Base-by-base conservation (phyloP, 2,888 invertebrate species). In the Leistus spinibarbis region DNA sequence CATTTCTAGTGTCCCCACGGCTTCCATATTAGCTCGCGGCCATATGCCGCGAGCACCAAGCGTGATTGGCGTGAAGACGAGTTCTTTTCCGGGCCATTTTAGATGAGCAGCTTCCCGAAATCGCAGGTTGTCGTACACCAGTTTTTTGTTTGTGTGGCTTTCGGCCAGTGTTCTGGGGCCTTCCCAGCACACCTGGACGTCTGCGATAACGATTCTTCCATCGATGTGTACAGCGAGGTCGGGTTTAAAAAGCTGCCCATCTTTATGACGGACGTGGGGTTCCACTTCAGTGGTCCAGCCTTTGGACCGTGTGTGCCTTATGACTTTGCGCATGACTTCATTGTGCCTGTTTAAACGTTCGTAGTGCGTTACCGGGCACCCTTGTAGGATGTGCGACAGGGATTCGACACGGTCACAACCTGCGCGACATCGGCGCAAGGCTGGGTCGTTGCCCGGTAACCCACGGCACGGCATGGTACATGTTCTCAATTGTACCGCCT, bases 281-380 rank as follows among this genome's bases (percentile, higher is more conserved):
- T 67, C 54, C 4, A 67, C 17, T 16, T 67, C 53, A 9, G 67
- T 67, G 7, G 17, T 67, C 67, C 67, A 67, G 10, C 53, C 54
- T 19, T 67, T 67, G 3, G 3, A 1, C 17, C 67, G 3, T 16
- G 53, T 13, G 20, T 19, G 20, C 13, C 22, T 24, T 3, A 54
- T 54, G 40, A 67, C 17, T 20, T 67, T 54, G 4, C 2, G 1
- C 53, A 53, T 53, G 53, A 67, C 13, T 67, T 40, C 67, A 54
- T 80, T 76, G 69, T 80, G 78, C 3, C 78, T 53, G 5, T 68
- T 10, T 1, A 78, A 76, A 9, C 79, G 40, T 27, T 74, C 57
- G 54, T 75, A 77, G 54, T 81, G 80, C 0, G 77, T 73, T 0
- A 75, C 40, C 1, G 77, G 78, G 75, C 81, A 81, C 0, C 65